Base-by-base conservation (phyloP, 23 tunicate genomes). In the Clavelina lepadiformis region DNA sequence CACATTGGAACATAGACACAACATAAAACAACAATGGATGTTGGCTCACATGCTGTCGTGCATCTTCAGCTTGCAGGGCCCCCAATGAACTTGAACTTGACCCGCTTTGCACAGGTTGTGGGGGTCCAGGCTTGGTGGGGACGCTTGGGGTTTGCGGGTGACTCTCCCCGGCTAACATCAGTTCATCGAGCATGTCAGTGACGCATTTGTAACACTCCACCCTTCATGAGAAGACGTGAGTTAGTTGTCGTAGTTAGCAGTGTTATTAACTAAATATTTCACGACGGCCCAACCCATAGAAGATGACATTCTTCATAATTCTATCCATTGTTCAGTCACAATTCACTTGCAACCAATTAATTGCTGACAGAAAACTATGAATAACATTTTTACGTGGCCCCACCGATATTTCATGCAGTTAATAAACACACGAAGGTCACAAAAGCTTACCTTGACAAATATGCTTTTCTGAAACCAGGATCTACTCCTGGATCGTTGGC, bases 71-170 rank as follows among this genome's bases (percentile, higher is more conserved):
- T 56, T 59, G 56, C 32, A 79, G 51, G 47, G 38, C 23, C 31
- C 38, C 60, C 35, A 28, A n/a, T n/a, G n/a, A 33, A 23, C 38
- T 45, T 32, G 35, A 30, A 0, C 65, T 35, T 3, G 73, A n/a
- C 18, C 38, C 28, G 3, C 36, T 31, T 56, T 75, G 59, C 61
- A 44, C 31, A 28, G 59, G 37, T 65, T 45, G 36, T 20, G 88
- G 97, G 50, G 97, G 89, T 13, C 97, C 89, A 0, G 83, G 97
- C 30, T 62, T 50, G 1, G 69, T 36, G 0, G 97, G 97, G 28
- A 89, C 83, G 58, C 97, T 89, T 3, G 97, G 97, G 7, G 83
- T 50, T 47, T 81, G 89, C 1, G 82, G 79, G n/a, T 49, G 71
- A 4, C 74, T 63, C 35, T 70, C 89, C 6, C 69, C 63, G 2